Base-by-base conservation (phyloP, 2,797 vertebrate genomes). In the Selene dorsalis region DNA sequence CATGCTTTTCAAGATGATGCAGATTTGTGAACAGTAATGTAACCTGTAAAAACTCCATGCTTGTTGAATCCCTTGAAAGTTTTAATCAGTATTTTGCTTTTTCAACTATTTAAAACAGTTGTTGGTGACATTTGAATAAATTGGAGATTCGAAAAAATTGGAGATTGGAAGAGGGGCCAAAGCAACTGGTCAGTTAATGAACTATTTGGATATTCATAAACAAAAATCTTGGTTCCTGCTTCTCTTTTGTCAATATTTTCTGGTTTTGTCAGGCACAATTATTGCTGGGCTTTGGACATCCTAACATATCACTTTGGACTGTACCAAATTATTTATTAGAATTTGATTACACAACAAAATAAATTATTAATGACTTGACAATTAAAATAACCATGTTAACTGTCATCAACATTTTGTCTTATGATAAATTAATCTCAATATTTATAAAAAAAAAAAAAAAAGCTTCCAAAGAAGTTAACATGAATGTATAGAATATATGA, bases 101-200 rank as follows among this genome's bases (percentile, higher is more conserved):
- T 41, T 24, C 18, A 77, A 63, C 9, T 1, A 14, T 12, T 4
- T n/a, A 56, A 63, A 50, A 41, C 39, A 43, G 18, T 26, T 2
- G 9, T 61, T 55, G 32, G 7, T 64, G 18, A 57, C 3, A 28
- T 67, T 66, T 77, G 16, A 68, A 45, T 63, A 59, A 52, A 58
- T 61, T 3, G 17, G n/a, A n/a, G n/a, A n/a, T n/a, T n/a, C n/a
- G n/a, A n/a, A n/a, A n/a, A n/a, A n/a, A n/a, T n/a, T n/a, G n/a
- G n/a, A n/a, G n/a, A n/a, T n/a, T n/a, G n/a, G n/a, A n/a, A 43
- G 5, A 9, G 8, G n/a, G 30, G 61, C 22, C 35, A n/a, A 35
- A 28, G 16, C 14, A 8, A 32, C 24, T 6, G 7, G 4, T 39
- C 18, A 39, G 8, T 39, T 17, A 55, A 45, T 26, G n/a, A 24